Conservation (phyloP, 2,888 invertebrate species). For the Azorinus chamasolen region DNA sequence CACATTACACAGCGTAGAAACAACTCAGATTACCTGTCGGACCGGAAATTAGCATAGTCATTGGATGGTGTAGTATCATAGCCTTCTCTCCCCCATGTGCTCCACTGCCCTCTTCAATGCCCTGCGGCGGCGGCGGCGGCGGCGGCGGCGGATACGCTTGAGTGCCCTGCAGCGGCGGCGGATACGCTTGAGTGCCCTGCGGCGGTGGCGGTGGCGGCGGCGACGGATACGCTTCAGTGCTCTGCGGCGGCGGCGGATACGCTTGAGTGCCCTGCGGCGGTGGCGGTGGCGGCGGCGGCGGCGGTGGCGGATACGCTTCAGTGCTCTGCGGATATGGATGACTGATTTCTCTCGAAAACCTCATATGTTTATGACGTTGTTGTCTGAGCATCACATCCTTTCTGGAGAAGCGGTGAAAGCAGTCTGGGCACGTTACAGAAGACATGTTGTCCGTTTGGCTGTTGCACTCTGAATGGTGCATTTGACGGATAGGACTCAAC, state of each 20-base stretch:
- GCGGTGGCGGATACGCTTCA: not conserved
- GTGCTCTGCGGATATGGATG: slow-evolving; percentile 8
- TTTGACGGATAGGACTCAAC: too few species aligned
- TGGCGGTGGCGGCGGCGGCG: not conserved
- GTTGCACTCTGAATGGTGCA: not conserved
- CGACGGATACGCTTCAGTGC: too few species aligned
- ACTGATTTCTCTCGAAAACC: too few species aligned
- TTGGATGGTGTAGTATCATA: not conserved
- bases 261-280: too few species aligned
- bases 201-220: not conserved
- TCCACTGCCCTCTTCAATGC: too few species aligned
- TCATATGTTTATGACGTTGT: not conserved
- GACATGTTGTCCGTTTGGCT: slow-evolving; percentile 9
- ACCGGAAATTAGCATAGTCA: not conserved
- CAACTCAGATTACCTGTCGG: not conserved
- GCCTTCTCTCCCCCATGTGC: too few species aligned
- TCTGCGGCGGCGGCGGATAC: not conserved
- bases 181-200: too few species aligned
- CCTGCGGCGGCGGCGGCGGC: too few species aligned
- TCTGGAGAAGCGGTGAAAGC: not conserved
- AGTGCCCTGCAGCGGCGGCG: too few species aligned
- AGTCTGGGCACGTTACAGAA: slow-evolving; percentile 6
- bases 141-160: too few species aligned
- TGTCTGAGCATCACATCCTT: slow-evolving; percentile 6
- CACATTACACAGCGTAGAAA: too few species aligned